phyloP scores from a whole-genome alignment of 2,113 vertebrate genomes.

The Vanacampus margaritifer region DNA sequence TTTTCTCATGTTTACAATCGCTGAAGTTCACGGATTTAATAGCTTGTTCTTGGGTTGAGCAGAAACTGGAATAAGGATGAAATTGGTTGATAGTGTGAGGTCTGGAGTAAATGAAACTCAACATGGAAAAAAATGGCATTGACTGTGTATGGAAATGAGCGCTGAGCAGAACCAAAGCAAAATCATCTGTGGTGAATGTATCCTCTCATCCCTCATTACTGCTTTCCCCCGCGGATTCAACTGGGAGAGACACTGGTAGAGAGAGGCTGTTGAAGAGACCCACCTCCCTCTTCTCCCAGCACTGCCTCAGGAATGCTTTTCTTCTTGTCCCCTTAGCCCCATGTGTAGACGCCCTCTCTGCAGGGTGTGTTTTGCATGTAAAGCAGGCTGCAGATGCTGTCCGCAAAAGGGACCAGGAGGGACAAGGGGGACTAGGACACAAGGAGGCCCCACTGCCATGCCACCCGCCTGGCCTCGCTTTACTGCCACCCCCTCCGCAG shows the following conservation, averaged over 20 bases:
- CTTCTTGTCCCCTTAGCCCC: conserved; percentile 65
- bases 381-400: conserved; percentile 75
- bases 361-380: conserved; percentile 75
- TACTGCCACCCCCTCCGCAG: conserved; percentile 48
- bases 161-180: conserved; percentile 36
- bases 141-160: conserved; percentile 48
- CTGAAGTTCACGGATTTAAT: conserved; percentile 1
- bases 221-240: conserved; percentile 55
- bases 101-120: conserved; percentile 23
- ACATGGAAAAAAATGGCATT: conserved; percentile 20
- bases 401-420: conserved; percentile 62
- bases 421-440: conserved; percentile 65
- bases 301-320: conserved; percentile 71
- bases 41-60: neutral
- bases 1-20: neutral
- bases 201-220: conserved; percentile 61
- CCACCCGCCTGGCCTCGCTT: conserved; percentile 68
- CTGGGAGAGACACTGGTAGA: conserved; percentile 54
- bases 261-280: conserved; percentile 63
- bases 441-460: conserved; percentile 69
- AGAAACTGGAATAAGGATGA: neutral
- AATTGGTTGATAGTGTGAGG: conserved; percentile 13
- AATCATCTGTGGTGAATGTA: conserved; percentile 55
- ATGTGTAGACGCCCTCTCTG: conserved; percentile 71
- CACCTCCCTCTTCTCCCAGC: conserved; percentile 67